These are phyloP conservation scores for Idaea straminata DNA, from an alignment of 2,888 invertebrate species.

Conservation along the genomic window DNA sequence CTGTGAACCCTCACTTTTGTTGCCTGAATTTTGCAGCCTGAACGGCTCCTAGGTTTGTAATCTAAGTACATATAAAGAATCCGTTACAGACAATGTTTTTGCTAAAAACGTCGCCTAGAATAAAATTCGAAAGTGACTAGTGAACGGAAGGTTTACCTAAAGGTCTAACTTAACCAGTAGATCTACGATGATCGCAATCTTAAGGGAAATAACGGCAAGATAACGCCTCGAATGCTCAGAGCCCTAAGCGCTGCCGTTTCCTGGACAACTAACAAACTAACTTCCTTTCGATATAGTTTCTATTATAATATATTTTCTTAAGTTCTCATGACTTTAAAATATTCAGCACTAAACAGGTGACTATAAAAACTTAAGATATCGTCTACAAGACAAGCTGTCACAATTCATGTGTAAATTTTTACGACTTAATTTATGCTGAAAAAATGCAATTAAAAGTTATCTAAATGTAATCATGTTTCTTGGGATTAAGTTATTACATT, in stretches of 20 bases:
- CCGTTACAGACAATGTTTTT: no score
- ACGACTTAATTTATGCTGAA: background rate
- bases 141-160: no score
- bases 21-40: no score
- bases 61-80: no score
- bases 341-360: background rate
- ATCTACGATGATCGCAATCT: background rate
- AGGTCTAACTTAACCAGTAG: background rate
- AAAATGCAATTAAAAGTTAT: constrained; percentile 11
- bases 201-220: background rate
- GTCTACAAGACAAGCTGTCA: background rate
- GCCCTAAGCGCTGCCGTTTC: background rate
- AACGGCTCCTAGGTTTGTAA: no score
- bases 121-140: no score
- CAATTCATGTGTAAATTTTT: constrained; percentile 4
- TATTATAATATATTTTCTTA: background rate
- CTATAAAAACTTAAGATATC: background rate
- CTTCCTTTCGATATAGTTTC: background rate
- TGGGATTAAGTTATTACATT: constrained; percentile 19
- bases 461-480: constrained; percentile 23
- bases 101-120: no score
- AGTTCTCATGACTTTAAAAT: background rate
- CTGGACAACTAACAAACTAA: background rate
- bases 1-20: no score
- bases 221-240: background rate